A percentile compares a stretch with the other conserved stretches of the same genome.
phyloP scores from a whole-genome alignment of 2,797 vertebrate genomes.

The Peromyscus attwateri region DNA sequence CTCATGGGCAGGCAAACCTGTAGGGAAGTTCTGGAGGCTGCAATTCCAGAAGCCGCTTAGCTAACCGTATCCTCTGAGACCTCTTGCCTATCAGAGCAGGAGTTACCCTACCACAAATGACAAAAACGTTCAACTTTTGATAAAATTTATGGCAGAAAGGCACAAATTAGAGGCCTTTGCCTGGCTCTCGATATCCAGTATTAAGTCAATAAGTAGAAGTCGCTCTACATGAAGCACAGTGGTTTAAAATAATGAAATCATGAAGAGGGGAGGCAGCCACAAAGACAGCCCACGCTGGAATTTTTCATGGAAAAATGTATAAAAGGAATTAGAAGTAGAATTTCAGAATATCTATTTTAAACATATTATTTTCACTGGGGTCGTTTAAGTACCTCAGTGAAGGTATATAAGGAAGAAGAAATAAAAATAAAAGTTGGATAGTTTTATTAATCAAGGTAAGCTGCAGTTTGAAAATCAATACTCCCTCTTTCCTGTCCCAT shows the following conservation, averaged over 20 bases:
- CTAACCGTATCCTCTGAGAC: neutral
- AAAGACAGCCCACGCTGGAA: neutral
- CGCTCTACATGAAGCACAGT: neutral
- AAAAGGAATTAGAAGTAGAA: neutral
- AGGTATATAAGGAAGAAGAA: neutral
- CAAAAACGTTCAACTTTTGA: conserved; percentile 63
- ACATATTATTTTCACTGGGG: conserved; percentile 5
- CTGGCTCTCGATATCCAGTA: neutral
- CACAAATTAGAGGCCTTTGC: neutral
- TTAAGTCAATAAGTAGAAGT: neutral
- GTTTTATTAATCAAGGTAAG: neutral
- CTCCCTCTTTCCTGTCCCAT: neutral
- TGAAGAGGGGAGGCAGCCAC: neutral
- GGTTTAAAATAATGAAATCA: conserved; percentile 16
- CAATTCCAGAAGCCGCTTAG: neutral
- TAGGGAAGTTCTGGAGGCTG: conserved; percentile 54
- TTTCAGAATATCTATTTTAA: conserved; percentile 52
- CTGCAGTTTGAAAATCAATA: neutral
- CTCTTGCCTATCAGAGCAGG: conserved; percentile 23
- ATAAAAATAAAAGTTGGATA: neutral
- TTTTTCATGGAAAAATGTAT: conserved; percentile 38
- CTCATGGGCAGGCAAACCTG: conserved; percentile 59
- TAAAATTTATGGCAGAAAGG: conserved; percentile 45
- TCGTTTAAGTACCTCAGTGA: neutral
- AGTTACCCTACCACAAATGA: conserved; percentile 42